Conservation (phyloP, 2,888 invertebrate species). For the Maniola hyperantus region DNA sequence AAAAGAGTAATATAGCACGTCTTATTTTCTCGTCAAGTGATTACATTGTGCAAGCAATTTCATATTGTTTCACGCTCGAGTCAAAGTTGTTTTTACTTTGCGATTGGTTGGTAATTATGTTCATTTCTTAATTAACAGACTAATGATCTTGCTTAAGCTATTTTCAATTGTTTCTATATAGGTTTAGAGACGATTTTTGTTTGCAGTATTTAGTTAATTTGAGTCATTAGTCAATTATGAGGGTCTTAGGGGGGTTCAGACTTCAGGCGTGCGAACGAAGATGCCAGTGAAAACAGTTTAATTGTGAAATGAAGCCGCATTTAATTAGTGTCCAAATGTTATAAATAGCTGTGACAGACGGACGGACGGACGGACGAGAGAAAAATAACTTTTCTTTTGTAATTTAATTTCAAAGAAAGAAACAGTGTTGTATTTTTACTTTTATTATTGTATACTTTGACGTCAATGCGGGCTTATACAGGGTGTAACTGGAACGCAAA, state of each 20-base stretch:
- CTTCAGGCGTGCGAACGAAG: background rate
- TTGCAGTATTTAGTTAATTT: background rate
- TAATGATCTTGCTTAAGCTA: background rate
- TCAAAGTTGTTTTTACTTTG: slow-evolving; percentile 5
- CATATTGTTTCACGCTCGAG: background rate
- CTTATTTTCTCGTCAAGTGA: slow-evolving; percentile 12
- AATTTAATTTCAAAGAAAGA: too few relatives aligned
- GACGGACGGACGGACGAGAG: background rate
- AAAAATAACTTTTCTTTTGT: background rate
- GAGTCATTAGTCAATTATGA: background rate
- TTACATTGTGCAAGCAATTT: slow-evolving; percentile 9
- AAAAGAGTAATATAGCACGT: background rate
- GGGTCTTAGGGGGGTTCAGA: background rate
- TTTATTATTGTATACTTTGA: too few relatives aligned
- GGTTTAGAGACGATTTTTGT: background rate
- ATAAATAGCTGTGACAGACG: background rate
- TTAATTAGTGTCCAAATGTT: slow-evolving; percentile 4
- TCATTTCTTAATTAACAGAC: background rate
- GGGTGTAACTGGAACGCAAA: too few relatives aligned
- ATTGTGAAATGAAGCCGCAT: slow-evolving; percentile 1
- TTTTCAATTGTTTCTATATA: background rate
- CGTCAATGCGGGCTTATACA: too few relatives aligned
- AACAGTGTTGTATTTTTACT: too few relatives aligned
- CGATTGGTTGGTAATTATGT: background rate
- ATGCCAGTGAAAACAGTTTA: background rate